Percentiles rank a stretch among this genome's conserved stretches.
Evolutionary conservation across 2,888 invertebrate species (phyloP).

Genomic region (Aproaerema taeniolella): DNA sequence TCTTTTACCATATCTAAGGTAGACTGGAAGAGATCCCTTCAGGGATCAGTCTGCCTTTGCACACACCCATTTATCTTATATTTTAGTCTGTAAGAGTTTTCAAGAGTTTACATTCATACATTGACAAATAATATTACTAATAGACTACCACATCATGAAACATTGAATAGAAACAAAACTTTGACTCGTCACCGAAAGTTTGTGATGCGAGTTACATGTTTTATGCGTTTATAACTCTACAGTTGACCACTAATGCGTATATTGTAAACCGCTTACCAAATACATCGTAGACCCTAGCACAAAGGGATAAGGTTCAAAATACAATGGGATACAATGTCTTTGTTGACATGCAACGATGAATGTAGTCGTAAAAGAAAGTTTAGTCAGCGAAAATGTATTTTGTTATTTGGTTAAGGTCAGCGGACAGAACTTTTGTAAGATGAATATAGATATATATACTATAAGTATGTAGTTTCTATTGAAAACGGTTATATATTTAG

Average conservation of each 20-base stretch:
- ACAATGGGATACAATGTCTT: not conserved
- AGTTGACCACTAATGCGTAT: constrained; percentile 16
- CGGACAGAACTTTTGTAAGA: not conserved
- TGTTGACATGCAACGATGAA: constrained; percentile 9
- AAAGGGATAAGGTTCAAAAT: constrained; percentile 5
- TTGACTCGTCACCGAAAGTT: constrained; percentile 22
- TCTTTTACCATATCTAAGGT: too few relatives aligned
- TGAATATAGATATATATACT: not conserved
- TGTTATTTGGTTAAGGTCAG: not conserved
- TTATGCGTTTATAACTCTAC: constrained; percentile 24
- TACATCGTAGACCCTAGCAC: not conserved
- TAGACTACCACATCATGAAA: too few relatives aligned
- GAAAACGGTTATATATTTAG: too few relatives aligned
- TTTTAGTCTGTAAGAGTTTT: too few relatives aligned
- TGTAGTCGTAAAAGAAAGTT: constrained; percentile 8
- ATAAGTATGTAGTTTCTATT: too few relatives aligned
- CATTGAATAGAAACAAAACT: constrained; percentile 14
- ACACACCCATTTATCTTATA: too few relatives aligned
- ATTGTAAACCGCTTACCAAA: constrained; percentile 18
- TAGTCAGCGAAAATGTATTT: constrained; percentile 10
- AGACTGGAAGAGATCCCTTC: too few relatives aligned
- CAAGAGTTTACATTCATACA: too few relatives aligned
- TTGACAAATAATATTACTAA: too few relatives aligned
- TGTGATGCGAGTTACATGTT: constrained; percentile 24
- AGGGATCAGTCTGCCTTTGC: too few relatives aligned